Conservation (phyloP, 2,888 invertebrate species). For the Boloria euphrosyne region DNA sequence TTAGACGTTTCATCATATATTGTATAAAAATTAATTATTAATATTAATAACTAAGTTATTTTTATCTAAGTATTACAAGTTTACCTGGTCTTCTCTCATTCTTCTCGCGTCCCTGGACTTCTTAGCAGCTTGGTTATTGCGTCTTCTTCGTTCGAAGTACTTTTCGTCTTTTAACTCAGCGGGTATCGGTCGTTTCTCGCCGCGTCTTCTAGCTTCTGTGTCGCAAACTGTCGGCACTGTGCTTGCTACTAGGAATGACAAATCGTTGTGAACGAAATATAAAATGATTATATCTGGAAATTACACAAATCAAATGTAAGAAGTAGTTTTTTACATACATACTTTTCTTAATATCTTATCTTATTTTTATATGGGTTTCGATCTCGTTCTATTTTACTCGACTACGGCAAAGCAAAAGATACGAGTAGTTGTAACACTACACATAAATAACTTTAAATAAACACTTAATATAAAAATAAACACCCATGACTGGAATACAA, state of each 20-base stretch:
- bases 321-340: too few species aligned
- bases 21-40: too few species aligned
- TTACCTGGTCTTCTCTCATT: conserved; percentile 91
- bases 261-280: neutral
- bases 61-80: too few species aligned
- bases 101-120: conserved; percentile 94
- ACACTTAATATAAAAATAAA: too few species aligned
- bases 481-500: neutral
- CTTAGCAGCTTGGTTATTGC: conserved; percentile 96
- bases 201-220: conserved; percentile 82
- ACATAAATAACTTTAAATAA: too few species aligned
- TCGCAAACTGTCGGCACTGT: conserved; percentile 22
- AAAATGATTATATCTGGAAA: neutral
- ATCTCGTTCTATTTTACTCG: too few species aligned
- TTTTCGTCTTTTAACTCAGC: conserved; percentile 94
- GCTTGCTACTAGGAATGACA: conserved; percentile 2
- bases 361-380: too few species aligned
- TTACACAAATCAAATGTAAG: neutral
- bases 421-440: too few species aligned
- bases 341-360: too few species aligned
- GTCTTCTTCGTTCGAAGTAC: conserved; percentile 92
- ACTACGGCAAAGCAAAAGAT: too few species aligned
- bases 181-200: conserved; percentile 93
- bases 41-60: too few species aligned
- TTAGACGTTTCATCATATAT: too few species aligned